Evolutionary conservation across 2,113 vertebrate genomes (phyloP).

Genomic region (Otolemur garnettii): DNA sequence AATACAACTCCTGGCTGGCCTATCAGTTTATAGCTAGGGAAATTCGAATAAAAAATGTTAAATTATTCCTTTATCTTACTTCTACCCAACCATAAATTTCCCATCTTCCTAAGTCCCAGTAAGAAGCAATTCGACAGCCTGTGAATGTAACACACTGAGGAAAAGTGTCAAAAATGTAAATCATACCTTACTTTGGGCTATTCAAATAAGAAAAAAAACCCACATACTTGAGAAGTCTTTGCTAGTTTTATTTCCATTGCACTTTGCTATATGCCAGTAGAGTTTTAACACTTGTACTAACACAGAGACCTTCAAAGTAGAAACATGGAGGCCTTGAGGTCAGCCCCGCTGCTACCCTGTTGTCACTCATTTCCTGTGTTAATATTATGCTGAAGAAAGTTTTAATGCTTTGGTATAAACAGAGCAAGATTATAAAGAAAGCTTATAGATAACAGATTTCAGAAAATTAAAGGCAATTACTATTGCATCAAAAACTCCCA

Average conservation of each 20-base stretch:
- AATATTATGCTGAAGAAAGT: neutral
- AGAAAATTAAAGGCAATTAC: conserved; percentile 47
- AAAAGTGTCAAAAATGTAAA: conserved; percentile 7
- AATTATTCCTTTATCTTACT: neutral
- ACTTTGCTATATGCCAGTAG: neutral
- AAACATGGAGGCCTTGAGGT: neutral
- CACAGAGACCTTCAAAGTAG: neutral
- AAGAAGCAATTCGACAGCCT: neutral
- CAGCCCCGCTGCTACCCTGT: neutral
- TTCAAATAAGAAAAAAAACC: neutral
- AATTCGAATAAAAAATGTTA: neutral
- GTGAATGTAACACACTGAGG: neutral
- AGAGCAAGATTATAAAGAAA: conserved; percentile 57
- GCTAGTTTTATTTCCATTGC: neutral
- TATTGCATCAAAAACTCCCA: conserved; percentile 35
- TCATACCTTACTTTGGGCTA: neutral
- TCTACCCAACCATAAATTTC: neutral
- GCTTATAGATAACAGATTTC: conserved; percentile 45
- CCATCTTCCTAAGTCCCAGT: neutral
- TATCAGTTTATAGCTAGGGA: neutral
- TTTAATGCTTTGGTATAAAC: conserved; percentile 57
- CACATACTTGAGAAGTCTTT: neutral
- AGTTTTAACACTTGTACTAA: neutral
- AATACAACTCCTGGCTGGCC: neutral
- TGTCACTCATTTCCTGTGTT: conserved; percentile 37